Percentiles rank a stretch among this genome's conserved stretches.
These are phyloP conservation scores for Arenicola marina DNA, from an alignment of 2,888 invertebrate genomes.

Conservation along the genomic window DNA sequence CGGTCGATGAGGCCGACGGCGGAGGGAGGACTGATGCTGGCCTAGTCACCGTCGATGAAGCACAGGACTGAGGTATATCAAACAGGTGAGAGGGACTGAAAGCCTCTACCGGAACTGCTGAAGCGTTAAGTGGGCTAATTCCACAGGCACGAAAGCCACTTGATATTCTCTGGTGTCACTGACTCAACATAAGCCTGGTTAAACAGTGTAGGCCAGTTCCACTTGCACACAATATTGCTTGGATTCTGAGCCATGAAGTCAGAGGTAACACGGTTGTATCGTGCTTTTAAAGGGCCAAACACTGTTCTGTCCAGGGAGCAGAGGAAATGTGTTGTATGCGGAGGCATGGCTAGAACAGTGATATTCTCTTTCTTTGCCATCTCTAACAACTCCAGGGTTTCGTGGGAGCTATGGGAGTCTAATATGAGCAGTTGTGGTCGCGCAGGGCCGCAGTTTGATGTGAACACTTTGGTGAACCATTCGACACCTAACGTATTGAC, in stretches of 20 bases:
- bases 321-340: constrained; percentile 15
- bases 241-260: not conserved
- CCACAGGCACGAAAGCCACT: too few relatives aligned
- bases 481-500: constrained; percentile 30
- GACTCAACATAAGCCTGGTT: too few relatives aligned
- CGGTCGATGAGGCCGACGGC: too few relatives aligned
- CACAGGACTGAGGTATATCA: too few relatives aligned
- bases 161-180: too few relatives aligned
- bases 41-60: too few relatives aligned
- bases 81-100: too few relatives aligned
- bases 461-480: constrained; percentile 34
- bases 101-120: too few relatives aligned
- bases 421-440: constrained; percentile 37
- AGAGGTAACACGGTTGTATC: constrained; percentile 16
- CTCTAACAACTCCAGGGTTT: constrained; percentile 30
- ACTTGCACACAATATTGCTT: not conserved
- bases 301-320: constrained; percentile 10
- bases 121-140: too few relatives aligned
- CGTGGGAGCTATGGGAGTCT: constrained; percentile 36
- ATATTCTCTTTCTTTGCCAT: constrained; percentile 25
- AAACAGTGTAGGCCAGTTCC: too few relatives aligned
- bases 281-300: constrained; percentile 9
- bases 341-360: constrained; percentile 12
- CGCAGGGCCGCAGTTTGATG: constrained; percentile 31
- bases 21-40: too few relatives aligned